A percentile compares a stretch with the other conserved stretches of the same genome.
Conservation (phyloP, 2,113 vertebrate genomes). For the Sigmodon hispidus region DNA sequence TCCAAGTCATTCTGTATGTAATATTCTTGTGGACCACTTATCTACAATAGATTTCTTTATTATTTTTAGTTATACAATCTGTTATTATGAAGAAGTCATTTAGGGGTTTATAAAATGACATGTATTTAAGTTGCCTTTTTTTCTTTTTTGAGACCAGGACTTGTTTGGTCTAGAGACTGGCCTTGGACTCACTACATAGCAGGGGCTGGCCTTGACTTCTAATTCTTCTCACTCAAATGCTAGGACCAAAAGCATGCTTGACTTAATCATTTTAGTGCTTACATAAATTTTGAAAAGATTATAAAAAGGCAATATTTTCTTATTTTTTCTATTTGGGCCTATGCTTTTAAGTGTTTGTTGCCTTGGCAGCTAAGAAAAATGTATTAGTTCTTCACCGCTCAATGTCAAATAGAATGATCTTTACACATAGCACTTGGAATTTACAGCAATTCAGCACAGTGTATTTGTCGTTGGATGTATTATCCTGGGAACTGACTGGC, state of each 20-base stretch:
- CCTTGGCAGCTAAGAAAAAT: conserved; percentile 37
- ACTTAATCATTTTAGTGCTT: neutral
- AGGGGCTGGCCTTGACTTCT: neutral
- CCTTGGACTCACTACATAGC: neutral
- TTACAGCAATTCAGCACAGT: neutral
- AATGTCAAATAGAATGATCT: neutral
- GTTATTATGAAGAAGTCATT: neutral
- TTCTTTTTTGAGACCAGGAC: neutral
- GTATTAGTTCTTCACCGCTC: conserved; percentile 33
- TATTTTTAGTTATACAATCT: neutral
- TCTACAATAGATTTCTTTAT: neutral
- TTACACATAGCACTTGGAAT: neutral
- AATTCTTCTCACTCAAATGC: neutral
- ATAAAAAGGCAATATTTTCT: conserved; percentile 14
- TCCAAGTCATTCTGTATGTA: neutral
- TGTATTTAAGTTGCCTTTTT: neutral
- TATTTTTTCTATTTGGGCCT: conserved; percentile 2
- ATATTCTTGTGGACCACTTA: conserved; percentile 5
- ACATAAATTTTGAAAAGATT: conserved; percentile 43
- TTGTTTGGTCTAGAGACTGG: neutral
- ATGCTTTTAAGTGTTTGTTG: conserved; percentile 50
- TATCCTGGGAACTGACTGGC: neutral
- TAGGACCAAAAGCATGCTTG: neutral
- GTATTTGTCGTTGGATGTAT: neutral
- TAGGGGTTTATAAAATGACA: neutral